Evolutionary conservation across 1,140 invertebrate genomes (phyloP), one percentile per base, ranked within the genome.

Genomic region (Philotrypesis tridentata): DNA sequence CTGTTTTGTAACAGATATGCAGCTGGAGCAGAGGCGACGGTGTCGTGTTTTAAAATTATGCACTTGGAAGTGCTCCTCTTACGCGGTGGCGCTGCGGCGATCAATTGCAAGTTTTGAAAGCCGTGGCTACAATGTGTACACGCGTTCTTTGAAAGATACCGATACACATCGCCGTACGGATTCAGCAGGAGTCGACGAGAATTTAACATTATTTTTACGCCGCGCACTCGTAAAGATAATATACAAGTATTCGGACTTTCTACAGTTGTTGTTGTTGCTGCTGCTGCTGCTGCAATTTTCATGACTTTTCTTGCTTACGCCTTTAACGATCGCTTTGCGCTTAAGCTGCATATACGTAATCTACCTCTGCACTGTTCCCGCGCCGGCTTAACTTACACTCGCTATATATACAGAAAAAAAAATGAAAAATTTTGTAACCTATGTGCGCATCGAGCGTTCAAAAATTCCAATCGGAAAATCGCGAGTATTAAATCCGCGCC

Each of bases 71-170:
- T 63, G 33, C 73, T 75, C 73, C 29, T 63, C 33, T 75, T 63
- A 75, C 60, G 60, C 55, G 21, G 33, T 33, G 40, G 71, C 12
- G 71, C 43, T 74, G n/a, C 21, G 48, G n/a, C n/a, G 61, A 78
- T 78, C 75, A 27, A 48, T 78, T 78, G 37, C 63, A 43, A 43
- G 75, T 78, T 78, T 78, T 78, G 61, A 43, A 67, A 78, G 43
- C 63, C 21, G 31, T 63, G 75, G 48, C 29, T 25, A 55, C 65
- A 78, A 67, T 78, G 75, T 78, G n/a, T 27, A 1, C 11, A 17
- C 2, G 21, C 8, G 21, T 61, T 43, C 61, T 65, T 27, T 29
- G 61, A 65, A 65, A 65, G 2, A 27, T 27, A 29, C 61, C 61
- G 61, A 65, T 65, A 27, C 27, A n/a, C n/a, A n/a, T n/a, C n/a